Evolutionary conservation across 2,888 invertebrate species (phyloP), one percentile per base, ranked within the genome.

Genomic region (Stictocephala bisonia): DNA sequence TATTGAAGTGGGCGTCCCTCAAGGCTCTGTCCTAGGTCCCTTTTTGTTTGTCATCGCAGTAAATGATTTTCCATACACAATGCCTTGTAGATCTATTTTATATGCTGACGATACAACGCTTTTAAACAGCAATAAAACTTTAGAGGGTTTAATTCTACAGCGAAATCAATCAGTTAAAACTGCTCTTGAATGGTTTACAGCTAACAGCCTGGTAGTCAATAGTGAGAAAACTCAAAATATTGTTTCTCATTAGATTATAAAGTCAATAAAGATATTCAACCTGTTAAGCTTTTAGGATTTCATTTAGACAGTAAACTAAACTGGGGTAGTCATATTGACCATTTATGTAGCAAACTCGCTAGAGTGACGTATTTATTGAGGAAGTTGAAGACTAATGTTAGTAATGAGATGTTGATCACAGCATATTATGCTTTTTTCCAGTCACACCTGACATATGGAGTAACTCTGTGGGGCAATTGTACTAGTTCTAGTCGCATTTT

Each of bases 391-490:
- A 3, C 44, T 7, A 15, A 18, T 7, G 18, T 44, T 18, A 44
- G 44, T 44, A 44, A 3, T 15, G 44, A 44, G 15, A 44, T 7
- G 7, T 18, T 44, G 18, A 44, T 44, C 18, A 44, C n/a, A 15
- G 44, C 18, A 18, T 44, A 44, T 18, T 7, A 7, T 9, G 44
- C 44, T 15, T 44, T 44, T 44, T 44, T n/a, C 44, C 44, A 44
- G n/a, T 44, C 44, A 44, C 44, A 44, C 44, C 18, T 44, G 44
- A 44, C 44, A 18, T 44, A 44, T 44, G 44, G 44, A 15, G 18
- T 44, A 44, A n/a, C n/a, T n/a, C n/a, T n/a, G n/a, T n/a, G n/a
- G n/a, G n/a, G n/a, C n/a, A n/a, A n/a, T n/a, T n/a, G 44, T 18
- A 44, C 15, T 44, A 44, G 44, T 44, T 44, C 44, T 15, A n/a